Conservation (phyloP, 1,140 invertebrate species). For the Sitobion miscanthi region DNA sequence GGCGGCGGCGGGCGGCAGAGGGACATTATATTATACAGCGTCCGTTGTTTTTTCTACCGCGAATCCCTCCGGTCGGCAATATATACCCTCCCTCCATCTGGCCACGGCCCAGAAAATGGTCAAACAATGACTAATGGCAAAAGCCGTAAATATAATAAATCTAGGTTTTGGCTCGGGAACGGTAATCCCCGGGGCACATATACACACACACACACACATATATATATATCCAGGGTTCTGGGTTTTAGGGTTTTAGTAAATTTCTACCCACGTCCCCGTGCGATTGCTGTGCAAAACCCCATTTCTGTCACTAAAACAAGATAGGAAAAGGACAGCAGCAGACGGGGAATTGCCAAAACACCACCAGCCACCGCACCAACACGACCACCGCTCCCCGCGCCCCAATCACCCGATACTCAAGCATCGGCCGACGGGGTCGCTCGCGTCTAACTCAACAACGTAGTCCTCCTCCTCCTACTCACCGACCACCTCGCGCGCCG, state of each 20-base stretch:
- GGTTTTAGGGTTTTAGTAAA: constrained; percentile 55
- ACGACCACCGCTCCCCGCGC: not conserved
- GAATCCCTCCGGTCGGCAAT: not conserved
- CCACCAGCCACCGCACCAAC: not conserved
- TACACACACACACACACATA: not conserved
- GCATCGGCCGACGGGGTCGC: not conserved
- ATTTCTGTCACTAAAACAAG: constrained; percentile 51
- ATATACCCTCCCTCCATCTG: constrained; percentile 3
- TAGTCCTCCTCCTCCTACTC: not conserved
- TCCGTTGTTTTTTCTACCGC: constrained; percentile 33
- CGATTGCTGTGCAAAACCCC: constrained; percentile 25
- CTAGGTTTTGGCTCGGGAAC: constrained; percentile 55
- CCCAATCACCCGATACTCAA: not conserved
- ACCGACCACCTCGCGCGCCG: not conserved
- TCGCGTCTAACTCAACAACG: constrained; percentile 37
- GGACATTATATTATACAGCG: constrained; percentile 19
- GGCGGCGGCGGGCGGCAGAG: not conserved
- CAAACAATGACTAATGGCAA: constrained; percentile 56
- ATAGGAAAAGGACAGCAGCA: constrained; percentile 54
- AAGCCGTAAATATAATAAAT: constrained; percentile 56
- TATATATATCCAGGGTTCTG: constrained; percentile 11
- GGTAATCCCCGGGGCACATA: constrained; percentile 46
- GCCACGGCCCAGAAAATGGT: constrained; percentile 49
- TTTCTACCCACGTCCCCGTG: constrained; percentile 35
- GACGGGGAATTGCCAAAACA: constrained; percentile 44